Conservation (phyloP, 2,888 invertebrate genomes). For the Nesidiocoris tenuis region DNA sequence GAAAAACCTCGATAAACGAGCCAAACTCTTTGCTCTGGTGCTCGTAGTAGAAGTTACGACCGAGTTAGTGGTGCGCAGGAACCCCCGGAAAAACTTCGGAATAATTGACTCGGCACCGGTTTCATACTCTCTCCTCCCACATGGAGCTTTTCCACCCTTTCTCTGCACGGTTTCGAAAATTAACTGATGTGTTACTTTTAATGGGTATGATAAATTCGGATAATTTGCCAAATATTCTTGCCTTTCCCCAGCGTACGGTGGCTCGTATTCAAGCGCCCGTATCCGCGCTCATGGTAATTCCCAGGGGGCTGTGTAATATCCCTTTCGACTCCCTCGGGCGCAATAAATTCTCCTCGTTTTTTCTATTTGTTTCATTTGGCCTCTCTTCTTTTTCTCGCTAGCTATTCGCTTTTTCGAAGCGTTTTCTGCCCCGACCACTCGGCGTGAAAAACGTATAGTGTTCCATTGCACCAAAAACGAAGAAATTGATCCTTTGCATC, state of each 20-base stretch:
- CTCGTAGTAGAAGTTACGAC: neutral
- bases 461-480: neutral
- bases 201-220: neutral
- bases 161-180: neutral
- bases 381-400: neutral
- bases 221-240: conserved; percentile 1
- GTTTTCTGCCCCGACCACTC: neutral
- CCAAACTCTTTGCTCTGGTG: neutral
- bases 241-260: neutral
- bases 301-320: neutral
- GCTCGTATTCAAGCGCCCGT: neutral
- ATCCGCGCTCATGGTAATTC: neutral
- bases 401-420: neutral
- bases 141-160: neutral
- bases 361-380: neutral
- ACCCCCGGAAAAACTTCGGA: neutral
- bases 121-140: no score
- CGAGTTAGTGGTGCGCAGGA: neutral
- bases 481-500: neutral
- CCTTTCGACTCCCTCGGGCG: neutral
- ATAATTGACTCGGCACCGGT: neutral
- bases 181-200: conserved; percentile 4
- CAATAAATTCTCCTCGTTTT: neutral
- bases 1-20: neutral
- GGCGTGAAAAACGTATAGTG: neutral